These are phyloP conservation scores for Antrozous pallidus DNA, from an alignment of 2,797 vertebrate genomes.

Conservation along the genomic window DNA sequence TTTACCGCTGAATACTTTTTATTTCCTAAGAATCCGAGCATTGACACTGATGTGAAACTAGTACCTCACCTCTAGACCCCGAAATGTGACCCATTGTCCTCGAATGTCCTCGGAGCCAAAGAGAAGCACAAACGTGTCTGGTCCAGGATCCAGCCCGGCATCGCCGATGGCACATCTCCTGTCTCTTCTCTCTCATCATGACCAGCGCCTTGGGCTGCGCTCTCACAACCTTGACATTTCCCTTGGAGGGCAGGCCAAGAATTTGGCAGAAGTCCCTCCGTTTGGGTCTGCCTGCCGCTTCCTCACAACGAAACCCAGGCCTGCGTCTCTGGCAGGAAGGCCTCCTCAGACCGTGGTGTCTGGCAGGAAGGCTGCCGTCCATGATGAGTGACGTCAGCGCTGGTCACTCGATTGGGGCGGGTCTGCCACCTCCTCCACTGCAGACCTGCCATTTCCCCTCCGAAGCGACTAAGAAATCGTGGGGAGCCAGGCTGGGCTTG, in stretches of 20 bases:
- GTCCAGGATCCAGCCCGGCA: neutral
- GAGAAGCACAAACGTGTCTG: neutral
- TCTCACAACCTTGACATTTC: neutral
- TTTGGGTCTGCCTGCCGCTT: neutral
- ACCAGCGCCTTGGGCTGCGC: neutral
- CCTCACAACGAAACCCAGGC: neutral
- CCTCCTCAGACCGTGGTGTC: fast-evolving
- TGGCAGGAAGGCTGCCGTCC: fast-evolving
- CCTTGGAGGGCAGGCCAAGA: neutral
- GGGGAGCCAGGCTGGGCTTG: too few species aligned
- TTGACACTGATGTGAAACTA: neutral
- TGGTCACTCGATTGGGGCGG: neutral
- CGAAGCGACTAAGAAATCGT: neutral
- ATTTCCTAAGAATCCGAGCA: neutral
- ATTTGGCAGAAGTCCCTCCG: neutral
- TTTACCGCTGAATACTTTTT: neutral
- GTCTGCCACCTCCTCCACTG: neutral
- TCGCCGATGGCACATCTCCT: too few species aligned
- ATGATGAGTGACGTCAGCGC: fast-evolving
- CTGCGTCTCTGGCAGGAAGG: neutral
- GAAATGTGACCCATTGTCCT: neutral
- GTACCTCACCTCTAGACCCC: neutral
- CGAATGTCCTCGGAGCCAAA: neutral
- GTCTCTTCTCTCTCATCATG: neutral
- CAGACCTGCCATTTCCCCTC: neutral